These are phyloP conservation scores for Pantala flavescens DNA, from an alignment of 1,140 invertebrate genomes.

Conservation along the genomic window DNA sequence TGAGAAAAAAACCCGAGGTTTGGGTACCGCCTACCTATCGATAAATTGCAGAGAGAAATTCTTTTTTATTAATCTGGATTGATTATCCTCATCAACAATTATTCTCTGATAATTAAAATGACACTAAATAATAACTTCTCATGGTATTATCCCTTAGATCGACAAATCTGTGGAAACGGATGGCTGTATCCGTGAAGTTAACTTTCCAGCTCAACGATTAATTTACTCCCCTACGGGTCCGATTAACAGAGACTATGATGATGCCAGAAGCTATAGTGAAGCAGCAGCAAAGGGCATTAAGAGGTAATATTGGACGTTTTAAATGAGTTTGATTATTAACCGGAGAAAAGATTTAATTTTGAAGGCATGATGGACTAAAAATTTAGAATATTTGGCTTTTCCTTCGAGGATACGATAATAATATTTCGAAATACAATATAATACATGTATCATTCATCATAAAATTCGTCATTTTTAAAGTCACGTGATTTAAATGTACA, in stretches of 20 bases:
- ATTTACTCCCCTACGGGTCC: constrained; percentile 68
- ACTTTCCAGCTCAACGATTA: constrained; percentile 32
- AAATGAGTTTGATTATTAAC: too few relatives aligned
- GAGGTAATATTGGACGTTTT: constrained; percentile 35
- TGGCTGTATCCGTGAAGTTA: not conserved
- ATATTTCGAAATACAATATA: too few relatives aligned
- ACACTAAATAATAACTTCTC: not conserved
- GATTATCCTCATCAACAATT: too few relatives aligned
- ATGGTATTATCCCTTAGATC: not conserved
- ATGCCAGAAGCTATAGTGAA: constrained; percentile 55
- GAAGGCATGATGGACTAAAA: not conserved
- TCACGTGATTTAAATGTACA: too few relatives aligned
- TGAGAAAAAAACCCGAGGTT: too few relatives aligned
- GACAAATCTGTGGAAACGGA: not conserved
- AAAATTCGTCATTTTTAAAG: too few relatives aligned
- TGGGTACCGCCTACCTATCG: too few relatives aligned
- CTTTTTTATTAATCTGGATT: too few relatives aligned
- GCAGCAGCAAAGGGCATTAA: constrained; percentile 50
- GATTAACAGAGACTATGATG: constrained; percentile 68
- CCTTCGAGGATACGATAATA: too few relatives aligned
- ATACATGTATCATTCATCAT: too few relatives aligned
- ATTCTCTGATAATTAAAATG: not conserved
- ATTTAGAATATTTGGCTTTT: constrained; percentile 14
- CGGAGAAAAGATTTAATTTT: too few relatives aligned
- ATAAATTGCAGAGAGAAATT: too few relatives aligned